Evolutionary conservation across 2,797 vertebrate species (phyloP).

Genomic region (Pitangus sulphuratus): DNA sequence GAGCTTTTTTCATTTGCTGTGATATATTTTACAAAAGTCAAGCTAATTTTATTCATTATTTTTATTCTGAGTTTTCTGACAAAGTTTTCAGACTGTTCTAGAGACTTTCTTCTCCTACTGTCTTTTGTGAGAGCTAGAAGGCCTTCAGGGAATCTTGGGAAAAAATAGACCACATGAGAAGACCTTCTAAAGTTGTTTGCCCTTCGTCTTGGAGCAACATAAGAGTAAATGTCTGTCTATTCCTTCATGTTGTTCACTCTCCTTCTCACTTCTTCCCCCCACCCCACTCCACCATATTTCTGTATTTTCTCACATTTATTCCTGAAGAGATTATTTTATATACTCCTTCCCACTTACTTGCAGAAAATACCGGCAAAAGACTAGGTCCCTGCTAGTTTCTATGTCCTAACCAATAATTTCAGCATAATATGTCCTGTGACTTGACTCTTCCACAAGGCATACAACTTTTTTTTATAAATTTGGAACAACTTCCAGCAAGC

Average conservation of each 20-base stretch:
- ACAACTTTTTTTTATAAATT: neutral
- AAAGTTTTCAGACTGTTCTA: neutral
- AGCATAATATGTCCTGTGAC: neutral
- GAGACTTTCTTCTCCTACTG: neutral
- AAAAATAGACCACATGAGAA: neutral
- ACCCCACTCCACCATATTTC: neutral
- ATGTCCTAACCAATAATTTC: neutral
- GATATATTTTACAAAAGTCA: neutral
- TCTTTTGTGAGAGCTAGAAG: neutral
- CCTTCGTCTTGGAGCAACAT: neutral
- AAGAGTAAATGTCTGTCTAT: neutral
- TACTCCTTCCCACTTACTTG: neutral
- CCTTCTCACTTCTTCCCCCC: neutral
- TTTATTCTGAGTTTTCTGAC: neutral
- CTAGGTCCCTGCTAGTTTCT: neutral
- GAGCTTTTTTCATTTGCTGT: neutral
- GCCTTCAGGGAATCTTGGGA: neutral
- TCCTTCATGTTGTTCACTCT: neutral
- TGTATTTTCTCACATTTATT: neutral
- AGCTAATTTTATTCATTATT: neutral
- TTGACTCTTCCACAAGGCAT: neutral
- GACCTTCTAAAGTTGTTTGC: neutral
- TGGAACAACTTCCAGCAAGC: neutral
- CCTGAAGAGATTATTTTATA: neutral
- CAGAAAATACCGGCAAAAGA: neutral